These are phyloP conservation scores for Ferrisia virgata DNA, from an alignment of 2,888 invertebrate species.

Conservation along the genomic window DNA sequence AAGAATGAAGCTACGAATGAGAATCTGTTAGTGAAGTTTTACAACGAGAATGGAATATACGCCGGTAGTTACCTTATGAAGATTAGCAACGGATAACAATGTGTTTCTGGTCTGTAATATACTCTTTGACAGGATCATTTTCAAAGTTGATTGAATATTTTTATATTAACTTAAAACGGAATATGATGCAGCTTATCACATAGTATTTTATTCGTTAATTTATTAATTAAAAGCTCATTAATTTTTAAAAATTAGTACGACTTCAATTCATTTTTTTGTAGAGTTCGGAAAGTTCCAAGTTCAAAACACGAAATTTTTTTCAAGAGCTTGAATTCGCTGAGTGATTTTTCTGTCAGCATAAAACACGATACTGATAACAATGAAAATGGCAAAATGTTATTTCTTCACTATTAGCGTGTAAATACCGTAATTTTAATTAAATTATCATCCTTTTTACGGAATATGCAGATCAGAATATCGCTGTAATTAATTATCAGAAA, in stretches of 20 bases:
- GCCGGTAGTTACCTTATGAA: background rate
- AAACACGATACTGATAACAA: too few species aligned
- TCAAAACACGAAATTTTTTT: too few species aligned
- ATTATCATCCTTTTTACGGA: too few species aligned
- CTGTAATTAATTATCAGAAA: too few species aligned
- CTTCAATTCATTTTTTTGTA: background rate
- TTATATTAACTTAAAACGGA: background rate
- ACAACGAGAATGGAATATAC: background rate
- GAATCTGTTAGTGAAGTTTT: background rate
- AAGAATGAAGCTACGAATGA: background rate
- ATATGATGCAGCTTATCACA: background rate
- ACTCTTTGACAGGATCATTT: conserved; percentile 30
- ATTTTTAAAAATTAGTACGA: background rate
- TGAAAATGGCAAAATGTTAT: too few species aligned
- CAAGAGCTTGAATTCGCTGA: too few species aligned
- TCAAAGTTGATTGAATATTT: background rate
- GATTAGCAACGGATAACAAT: background rate
- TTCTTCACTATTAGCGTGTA: too few species aligned
- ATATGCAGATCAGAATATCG: too few species aligned
- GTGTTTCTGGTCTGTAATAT: conserved; percentile 1
- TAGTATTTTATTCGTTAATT: background rate
- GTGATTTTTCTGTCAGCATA: too few species aligned
- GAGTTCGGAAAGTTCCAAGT: too few species aligned
- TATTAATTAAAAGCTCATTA: background rate
- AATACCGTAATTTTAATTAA: too few species aligned